phyloP scores from a whole-genome alignment of 1,140 invertebrate species.

The Drosophila cardini region DNA sequence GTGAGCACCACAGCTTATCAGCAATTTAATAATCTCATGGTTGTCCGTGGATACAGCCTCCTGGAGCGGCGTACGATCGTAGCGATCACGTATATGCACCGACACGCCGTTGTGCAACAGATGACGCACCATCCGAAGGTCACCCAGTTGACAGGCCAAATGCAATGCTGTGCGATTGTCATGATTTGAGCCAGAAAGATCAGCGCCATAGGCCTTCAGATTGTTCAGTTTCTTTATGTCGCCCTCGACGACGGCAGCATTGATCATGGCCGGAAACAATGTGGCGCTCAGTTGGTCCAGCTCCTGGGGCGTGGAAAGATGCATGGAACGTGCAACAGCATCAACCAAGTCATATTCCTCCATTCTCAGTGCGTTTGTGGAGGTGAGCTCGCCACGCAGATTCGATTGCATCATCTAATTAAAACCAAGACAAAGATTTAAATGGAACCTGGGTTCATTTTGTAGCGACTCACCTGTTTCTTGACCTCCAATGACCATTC shows the following conservation, averaged over 20 bases:
- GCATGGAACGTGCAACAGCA: constrained; percentile 88
- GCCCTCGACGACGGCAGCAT: constrained; percentile 89
- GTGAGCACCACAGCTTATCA: constrained; percentile 89
- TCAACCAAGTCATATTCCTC: constrained; percentile 86
- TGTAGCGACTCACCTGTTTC: constrained; percentile 82
- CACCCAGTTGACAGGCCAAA: constrained; percentile 90
- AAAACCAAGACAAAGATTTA: constrained; percentile 57
- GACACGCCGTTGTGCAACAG: constrained; percentile 92
- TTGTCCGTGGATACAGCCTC: constrained; percentile 88
- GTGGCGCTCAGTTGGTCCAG: constrained; percentile 89
- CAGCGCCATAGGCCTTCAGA: constrained; percentile 87
- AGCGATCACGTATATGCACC: constrained; percentile 88
- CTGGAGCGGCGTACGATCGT: constrained; percentile 87
- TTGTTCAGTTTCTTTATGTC: constrained; percentile 87
- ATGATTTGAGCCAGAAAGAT: constrained; percentile 91
- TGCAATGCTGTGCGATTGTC: constrained; percentile 93
- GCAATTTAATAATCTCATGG: constrained; percentile 87
- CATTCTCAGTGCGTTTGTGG: constrained; percentile 81
- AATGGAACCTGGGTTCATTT: no score
- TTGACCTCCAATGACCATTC: constrained; percentile 92
- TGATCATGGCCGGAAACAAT: constrained; percentile 92
- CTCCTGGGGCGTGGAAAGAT: constrained; percentile 89
- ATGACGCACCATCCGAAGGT: constrained; percentile 89
- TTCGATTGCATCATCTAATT: constrained; percentile 91
- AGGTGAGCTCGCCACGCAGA: constrained; percentile 87